A percentile compares a stretch with the other conserved stretches of the same genome.
Evolutionary conservation across 2,113 vertebrate species (phyloP).

Genomic region (Echinops telfairi): DNA sequence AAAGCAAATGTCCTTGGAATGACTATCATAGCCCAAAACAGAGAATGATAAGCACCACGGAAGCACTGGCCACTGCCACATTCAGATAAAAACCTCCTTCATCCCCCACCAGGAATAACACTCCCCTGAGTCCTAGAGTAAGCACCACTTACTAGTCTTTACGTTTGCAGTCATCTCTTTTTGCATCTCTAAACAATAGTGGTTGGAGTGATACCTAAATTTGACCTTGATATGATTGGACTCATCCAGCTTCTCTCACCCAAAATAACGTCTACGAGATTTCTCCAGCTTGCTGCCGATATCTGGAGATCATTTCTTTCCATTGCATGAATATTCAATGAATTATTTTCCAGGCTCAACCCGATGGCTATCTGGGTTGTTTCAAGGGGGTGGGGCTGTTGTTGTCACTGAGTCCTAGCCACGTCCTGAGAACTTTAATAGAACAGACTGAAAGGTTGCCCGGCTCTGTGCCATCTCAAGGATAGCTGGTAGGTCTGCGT

Average conservation of each 20-base stretch:
- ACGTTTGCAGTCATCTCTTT: constrained; percentile 25
- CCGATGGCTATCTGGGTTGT: neutral
- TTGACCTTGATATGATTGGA: neutral
- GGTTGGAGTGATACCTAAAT: neutral
- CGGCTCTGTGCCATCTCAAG: neutral
- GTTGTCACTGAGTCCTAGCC: neutral
- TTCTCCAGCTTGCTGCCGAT: neutral
- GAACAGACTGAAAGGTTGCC: neutral
- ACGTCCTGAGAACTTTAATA: neutral
- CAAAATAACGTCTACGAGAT: neutral
- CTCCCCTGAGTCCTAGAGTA: neutral
- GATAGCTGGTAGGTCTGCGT: too few species aligned
- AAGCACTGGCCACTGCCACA: neutral
- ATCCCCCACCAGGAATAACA: neutral
- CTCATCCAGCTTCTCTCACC: neutral
- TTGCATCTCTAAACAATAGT: neutral
- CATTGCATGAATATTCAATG: neutral
- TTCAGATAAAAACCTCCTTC: too few species aligned
- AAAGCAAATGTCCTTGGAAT: constrained; percentile 1
- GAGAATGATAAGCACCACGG: neutral
- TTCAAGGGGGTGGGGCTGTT: neutral
- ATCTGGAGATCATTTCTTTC: neutral
- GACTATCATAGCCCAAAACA: neutral
- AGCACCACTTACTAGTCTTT: neutral
- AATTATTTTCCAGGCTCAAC: neutral